Conservation (phyloP, 2,888 invertebrate genomes). For the Poecilobothrus nobilitatus region DNA sequence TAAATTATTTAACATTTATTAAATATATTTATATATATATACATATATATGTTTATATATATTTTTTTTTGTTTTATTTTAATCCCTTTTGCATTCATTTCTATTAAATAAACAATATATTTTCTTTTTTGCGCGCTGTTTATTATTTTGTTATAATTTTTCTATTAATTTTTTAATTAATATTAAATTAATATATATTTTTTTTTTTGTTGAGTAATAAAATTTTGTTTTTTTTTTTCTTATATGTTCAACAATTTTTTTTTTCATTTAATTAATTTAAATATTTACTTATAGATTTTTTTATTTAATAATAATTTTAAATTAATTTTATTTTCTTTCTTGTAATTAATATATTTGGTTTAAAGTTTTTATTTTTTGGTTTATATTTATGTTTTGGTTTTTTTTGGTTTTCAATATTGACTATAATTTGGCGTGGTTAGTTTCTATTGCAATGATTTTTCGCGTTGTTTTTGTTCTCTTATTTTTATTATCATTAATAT, state of each 20-base stretch:
- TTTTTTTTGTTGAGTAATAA: constrained; percentile 19
- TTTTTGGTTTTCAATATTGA: constrained; percentile 9
- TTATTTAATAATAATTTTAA: not conserved
- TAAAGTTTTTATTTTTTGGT: constrained; percentile 27
- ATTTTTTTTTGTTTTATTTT: not conserved
- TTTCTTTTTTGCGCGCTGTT: not conserved
- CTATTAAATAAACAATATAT: not conserved
- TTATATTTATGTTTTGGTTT: constrained; percentile 29
- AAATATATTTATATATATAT: not conserved
- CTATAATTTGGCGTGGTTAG: constrained; percentile 4
- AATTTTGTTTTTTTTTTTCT: constrained; percentile 10
- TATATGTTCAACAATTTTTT: constrained; percentile 17
- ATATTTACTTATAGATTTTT: constrained; percentile 6
- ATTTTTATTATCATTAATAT: constrained; percentile 15
- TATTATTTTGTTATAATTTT: not conserved
- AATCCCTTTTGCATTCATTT: not conserved
- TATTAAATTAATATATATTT: constrained; percentile 4
- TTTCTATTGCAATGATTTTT: constrained; percentile 2
- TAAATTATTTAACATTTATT: not conserved
- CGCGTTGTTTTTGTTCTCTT: not conserved
- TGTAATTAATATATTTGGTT: constrained; percentile 10
- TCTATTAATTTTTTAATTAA: not conserved
- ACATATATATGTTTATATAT: not conserved
- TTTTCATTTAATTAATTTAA: constrained; percentile 14
- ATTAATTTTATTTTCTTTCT: not conserved